Percentiles rank a stretch among this genome's conserved stretches.
Evolutionary conservation across 2,113 vertebrate genomes (phyloP).

Genomic region (Pantherophis guttatus): DNA sequence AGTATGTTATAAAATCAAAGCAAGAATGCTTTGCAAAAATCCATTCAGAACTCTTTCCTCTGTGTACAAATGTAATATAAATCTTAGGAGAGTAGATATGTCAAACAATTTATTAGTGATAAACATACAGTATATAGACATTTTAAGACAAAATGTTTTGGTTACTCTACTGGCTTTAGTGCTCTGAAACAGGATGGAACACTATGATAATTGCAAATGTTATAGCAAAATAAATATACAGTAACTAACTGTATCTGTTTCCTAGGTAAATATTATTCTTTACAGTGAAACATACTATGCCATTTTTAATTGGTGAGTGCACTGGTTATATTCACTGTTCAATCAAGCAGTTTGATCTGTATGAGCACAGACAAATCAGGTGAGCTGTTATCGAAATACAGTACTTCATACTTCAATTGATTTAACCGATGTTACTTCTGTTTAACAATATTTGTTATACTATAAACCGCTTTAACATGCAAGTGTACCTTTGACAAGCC

Average conservation of each 20-base stretch:
- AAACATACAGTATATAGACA: neutral
- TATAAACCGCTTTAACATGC: neutral
- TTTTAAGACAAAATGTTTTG: neutral
- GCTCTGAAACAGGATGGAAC: neutral
- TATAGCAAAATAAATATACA: neutral
- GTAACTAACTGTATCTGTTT: neutral
- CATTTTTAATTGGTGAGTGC: neutral
- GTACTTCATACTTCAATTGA: neutral
- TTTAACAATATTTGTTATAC: neutral
- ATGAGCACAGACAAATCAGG: neutral
- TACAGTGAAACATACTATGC: neutral
- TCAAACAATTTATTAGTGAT: neutral
- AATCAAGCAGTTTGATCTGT: neutral
- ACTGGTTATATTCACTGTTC: neutral
- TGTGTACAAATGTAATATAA: neutral
- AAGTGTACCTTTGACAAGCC: neutral
- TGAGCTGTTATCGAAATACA: neutral
- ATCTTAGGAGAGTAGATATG: neutral
- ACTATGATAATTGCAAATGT: neutral
- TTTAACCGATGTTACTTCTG: neutral
- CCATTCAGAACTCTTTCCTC: neutral
- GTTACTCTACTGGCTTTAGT: neutral
- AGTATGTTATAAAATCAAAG: neutral
- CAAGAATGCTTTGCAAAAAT: neutral
- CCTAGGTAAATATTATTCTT: neutral